phyloP scores from a whole-genome alignment of 2,113 vertebrate species.

The Erythrolamprus reginae region DNA sequence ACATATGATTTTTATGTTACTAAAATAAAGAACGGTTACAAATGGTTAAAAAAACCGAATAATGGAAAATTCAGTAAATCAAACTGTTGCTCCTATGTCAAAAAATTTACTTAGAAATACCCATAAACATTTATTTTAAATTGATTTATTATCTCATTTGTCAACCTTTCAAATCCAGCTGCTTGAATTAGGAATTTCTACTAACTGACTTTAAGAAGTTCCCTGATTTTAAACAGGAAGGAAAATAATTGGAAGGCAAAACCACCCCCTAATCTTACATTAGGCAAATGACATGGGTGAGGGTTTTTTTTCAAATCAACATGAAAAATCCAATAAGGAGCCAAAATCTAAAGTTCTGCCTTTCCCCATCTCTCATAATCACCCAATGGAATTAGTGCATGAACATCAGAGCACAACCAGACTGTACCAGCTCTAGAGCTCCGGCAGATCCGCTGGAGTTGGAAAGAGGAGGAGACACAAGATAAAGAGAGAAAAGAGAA shows the following conservation, averaged over 20 bases:
- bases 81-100: not conserved
- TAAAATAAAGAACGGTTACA: not conserved
- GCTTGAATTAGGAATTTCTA: not conserved
- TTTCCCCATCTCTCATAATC: conserved; percentile 67
- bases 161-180: not conserved
- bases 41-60: not conserved
- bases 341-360: not conserved
- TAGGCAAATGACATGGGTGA: not conserved
- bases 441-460: conserved; percentile 90
- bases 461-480: conserved; percentile 64
- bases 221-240: not conserved
- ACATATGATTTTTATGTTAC: not conserved
- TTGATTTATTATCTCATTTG: not conserved
- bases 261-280: too few species aligned
- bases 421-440: conserved; percentile 96
- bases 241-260: not conserved
- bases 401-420: conserved; percentile 63
- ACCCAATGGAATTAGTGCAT: conserved; percentile 64
- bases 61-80: not conserved
- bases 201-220: not conserved
- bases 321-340: not conserved
- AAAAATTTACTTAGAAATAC: not conserved
- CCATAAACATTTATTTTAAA: not conserved
- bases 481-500: conserved; percentile 29
- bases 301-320: not conserved